Percentiles rank a stretch among this genome's conserved stretches.
phyloP scores from a whole-genome alignment of 2,888 invertebrate species.

The Diarsia mendica region DNA sequence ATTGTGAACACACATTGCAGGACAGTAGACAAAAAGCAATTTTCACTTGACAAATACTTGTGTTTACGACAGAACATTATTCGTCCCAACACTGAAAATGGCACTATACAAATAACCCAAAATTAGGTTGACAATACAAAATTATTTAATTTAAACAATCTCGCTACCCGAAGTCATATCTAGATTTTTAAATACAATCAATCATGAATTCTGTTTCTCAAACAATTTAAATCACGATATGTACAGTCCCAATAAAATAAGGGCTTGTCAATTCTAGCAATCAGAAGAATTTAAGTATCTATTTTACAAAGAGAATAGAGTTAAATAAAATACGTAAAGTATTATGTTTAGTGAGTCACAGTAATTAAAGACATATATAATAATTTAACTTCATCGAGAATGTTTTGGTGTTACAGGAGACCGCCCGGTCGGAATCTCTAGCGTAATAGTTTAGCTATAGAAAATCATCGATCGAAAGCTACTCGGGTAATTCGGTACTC shows the following conservation, averaged over 20 bases:
- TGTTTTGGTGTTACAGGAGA: slow-evolving; percentile 48
- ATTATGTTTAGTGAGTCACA: slow-evolving; percentile 60
- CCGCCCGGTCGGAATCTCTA: slow-evolving; percentile 61
- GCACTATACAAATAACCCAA: slow-evolving; percentile 79
- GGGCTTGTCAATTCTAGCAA: slow-evolving; percentile 51
- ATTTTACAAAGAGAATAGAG: slow-evolving; percentile 61
- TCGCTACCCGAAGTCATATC: slow-evolving; percentile 65
- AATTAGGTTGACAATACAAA: slow-evolving; percentile 68
- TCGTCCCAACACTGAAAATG: slow-evolving; percentile 80
- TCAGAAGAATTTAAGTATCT: slow-evolving; percentile 52
- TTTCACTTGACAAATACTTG: slow-evolving; percentile 60
- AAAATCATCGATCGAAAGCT: slow-evolving; percentile 66
- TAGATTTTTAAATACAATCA: slow-evolving; percentile 63
- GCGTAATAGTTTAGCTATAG: slow-evolving; percentile 53
- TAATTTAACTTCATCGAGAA: slow-evolving; percentile 59
- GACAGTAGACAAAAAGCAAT: slow-evolving; percentile 66
- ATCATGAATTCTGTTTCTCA: slow-evolving; percentile 66
- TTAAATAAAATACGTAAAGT: slow-evolving; percentile 60
- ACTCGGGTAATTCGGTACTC: slow-evolving; percentile 53
- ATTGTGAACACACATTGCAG: slow-evolving; percentile 67
- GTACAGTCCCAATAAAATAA: slow-evolving; percentile 71
- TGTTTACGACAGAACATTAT: slow-evolving; percentile 61
- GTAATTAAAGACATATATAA: slow-evolving; percentile 57
- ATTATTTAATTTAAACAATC: slow-evolving; percentile 65
- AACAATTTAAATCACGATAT: slow-evolving; percentile 74